Conservation (phyloP, 1,140 invertebrate species). For the Pararge aegeria region DNA sequence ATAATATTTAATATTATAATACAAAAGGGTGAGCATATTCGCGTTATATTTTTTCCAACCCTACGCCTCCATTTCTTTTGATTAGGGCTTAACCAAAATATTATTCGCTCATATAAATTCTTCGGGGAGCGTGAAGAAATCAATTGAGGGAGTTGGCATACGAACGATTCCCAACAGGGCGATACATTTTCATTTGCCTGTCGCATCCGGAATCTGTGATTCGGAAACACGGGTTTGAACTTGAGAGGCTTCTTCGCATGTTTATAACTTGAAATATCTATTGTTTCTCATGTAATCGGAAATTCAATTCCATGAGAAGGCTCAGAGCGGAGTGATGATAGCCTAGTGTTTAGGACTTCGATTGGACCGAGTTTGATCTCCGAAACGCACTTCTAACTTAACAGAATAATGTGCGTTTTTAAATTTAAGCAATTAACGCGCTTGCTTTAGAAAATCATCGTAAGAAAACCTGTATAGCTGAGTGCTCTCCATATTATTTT, state of each 20-base stretch:
- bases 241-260: background rate
- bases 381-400: no score
- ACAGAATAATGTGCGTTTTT: no score
- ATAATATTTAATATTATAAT: no score
- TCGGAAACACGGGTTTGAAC: background rate
- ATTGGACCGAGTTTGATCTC: no score
- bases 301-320: no score
- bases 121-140: constrained; percentile 26
- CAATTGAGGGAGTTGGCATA: constrained; percentile 29
- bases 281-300: background rate
- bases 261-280: constrained; percentile 1
- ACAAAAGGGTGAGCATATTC: no score
- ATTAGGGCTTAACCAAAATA: constrained; percentile 19
- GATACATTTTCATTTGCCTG: constrained; percentile 36
- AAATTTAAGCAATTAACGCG: no score
- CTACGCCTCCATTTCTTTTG: constrained; percentile 2
- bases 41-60: background rate
- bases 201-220: constrained; percentile 21
- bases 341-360: no score
- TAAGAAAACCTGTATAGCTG: no score
- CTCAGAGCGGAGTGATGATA: no score
- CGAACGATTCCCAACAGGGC: constrained; percentile 28
- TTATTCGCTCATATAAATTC: constrained; percentile 20
- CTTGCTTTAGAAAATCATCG: no score
- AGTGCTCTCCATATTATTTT: no score